phyloP scores from a whole-genome alignment of 2,888 invertebrate species.

The Agrochola litura region DNA sequence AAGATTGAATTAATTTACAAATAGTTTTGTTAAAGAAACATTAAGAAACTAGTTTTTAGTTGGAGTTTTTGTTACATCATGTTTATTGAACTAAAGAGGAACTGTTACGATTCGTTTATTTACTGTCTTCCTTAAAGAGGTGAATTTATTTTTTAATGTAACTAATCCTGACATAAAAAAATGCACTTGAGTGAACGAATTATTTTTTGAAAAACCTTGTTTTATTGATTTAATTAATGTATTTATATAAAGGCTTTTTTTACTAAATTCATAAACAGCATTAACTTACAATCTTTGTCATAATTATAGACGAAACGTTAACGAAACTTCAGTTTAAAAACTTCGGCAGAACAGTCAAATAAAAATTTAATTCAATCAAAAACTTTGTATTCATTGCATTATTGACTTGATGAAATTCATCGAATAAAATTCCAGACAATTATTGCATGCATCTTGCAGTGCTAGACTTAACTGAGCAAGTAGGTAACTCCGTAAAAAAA shows the following conservation, averaged over 20 bases:
- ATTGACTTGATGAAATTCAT: background rate
- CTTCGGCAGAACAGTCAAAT: background rate
- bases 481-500: background rate
- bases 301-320: background rate
- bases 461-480: background rate
- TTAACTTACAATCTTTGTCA: background rate
- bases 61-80: conserved; percentile 15
- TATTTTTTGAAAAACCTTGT: background rate
- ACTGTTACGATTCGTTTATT: conserved; percentile 1
- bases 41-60: conserved; percentile 23
- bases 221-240: background rate
- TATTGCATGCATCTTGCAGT: too few relatives aligned
- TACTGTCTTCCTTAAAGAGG: background rate
- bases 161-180: background rate
- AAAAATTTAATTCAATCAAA: background rate
- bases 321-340: too few relatives aligned
- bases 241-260: background rate
- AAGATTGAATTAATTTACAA: conserved; percentile 42
- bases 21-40: conserved; percentile 3
- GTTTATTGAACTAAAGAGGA: background rate
- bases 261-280: background rate
- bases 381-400: background rate
- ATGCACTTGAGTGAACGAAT: background rate
- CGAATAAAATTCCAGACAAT: background rate
- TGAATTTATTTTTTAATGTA: background rate